Percentiles rank a stretch among this genome's conserved stretches.
Evolutionary conservation across 2,888 invertebrate species (phyloP).

Genomic region (Dermolepida albohirtum): DNA sequence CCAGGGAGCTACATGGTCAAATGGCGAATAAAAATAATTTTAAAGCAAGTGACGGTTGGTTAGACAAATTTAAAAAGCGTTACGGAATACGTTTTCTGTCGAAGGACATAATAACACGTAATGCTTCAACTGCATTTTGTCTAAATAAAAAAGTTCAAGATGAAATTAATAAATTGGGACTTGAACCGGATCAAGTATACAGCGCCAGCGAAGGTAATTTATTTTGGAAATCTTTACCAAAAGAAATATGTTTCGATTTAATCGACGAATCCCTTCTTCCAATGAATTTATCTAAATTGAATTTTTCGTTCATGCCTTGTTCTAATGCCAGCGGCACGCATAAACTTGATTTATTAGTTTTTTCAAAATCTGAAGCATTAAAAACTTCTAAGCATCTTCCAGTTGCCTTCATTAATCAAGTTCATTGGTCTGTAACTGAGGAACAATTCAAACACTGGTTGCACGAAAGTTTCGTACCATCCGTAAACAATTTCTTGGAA

Average conservation of each 20-base stretch:
- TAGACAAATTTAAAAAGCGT: slow-evolving; percentile 43
- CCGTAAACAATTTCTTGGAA: slow-evolving; percentile 1
- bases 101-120: neutral
- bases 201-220: neutral
- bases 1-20: slow-evolving; percentile 26
- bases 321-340: slow-evolving; percentile 11
- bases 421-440: neutral
- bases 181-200: slow-evolving; percentile 15
- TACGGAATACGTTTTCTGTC: slow-evolving; percentile 38
- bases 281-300: no score
- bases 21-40: slow-evolving; percentile 42
- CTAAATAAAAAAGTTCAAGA: neutral
- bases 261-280: no score
- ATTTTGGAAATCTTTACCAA: slow-evolving; percentile 15
- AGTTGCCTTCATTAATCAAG: neutral
- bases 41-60: slow-evolving; percentile 41
- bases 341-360: slow-evolving; percentile 7
- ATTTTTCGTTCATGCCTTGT: no score
- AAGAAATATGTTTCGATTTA: neutral
- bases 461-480: slow-evolving; percentile 10
- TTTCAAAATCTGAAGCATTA: neutral
- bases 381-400: neutral
- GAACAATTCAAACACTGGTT: slow-evolving; percentile 7
- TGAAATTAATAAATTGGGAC: neutral
- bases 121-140: neutral